Conservation (phyloP, 2,888 invertebrate species). For the Acronicta alni region DNA sequence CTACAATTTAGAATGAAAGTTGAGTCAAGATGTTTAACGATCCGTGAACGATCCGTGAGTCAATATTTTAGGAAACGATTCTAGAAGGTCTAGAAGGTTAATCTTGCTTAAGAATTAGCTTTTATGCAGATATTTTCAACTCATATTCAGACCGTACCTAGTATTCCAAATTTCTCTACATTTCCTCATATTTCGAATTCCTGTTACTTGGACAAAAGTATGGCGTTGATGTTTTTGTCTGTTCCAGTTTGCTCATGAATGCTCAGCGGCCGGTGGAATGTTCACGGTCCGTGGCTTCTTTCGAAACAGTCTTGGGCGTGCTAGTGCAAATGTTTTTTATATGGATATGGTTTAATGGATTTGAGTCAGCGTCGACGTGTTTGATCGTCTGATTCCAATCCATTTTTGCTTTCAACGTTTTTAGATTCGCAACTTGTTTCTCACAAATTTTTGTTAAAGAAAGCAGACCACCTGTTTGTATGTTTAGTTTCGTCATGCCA, state of each 20-base stretch:
- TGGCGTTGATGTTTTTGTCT: slow-evolving; percentile 80
- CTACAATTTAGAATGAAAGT: background rate
- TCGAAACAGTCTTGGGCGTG: slow-evolving; percentile 86
- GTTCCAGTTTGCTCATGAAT: slow-evolving; percentile 73
- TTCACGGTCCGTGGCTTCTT: slow-evolving; percentile 86
- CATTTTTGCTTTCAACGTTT: slow-evolving; percentile 52
- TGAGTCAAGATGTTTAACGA: background rate
- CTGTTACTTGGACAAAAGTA: slow-evolving; percentile 72
- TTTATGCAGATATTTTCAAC: slow-evolving; percentile 8
- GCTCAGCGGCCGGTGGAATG: slow-evolving; percentile 83
- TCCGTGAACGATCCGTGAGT: background rate
- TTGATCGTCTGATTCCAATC: slow-evolving; percentile 61
- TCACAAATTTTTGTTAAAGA: slow-evolving; percentile 21
- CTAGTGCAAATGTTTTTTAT: slow-evolving; percentile 87
- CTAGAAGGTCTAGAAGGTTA: background rate
- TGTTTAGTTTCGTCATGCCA: slow-evolving; percentile 27
- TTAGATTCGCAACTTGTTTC: slow-evolving; percentile 36
- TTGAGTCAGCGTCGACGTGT: slow-evolving; percentile 68
- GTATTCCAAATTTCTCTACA: slow-evolving; percentile 47
- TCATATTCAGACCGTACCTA: slow-evolving; percentile 22
- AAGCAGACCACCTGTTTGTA: slow-evolving; percentile 41
- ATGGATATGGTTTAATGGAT: slow-evolving; percentile 77
- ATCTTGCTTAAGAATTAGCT: background rate
- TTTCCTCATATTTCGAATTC: slow-evolving; percentile 58
- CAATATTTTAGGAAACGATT: background rate